phyloP scores from a whole-genome alignment of 2,113 vertebrate genomes.

The Cephalopholis sonnerati region DNA sequence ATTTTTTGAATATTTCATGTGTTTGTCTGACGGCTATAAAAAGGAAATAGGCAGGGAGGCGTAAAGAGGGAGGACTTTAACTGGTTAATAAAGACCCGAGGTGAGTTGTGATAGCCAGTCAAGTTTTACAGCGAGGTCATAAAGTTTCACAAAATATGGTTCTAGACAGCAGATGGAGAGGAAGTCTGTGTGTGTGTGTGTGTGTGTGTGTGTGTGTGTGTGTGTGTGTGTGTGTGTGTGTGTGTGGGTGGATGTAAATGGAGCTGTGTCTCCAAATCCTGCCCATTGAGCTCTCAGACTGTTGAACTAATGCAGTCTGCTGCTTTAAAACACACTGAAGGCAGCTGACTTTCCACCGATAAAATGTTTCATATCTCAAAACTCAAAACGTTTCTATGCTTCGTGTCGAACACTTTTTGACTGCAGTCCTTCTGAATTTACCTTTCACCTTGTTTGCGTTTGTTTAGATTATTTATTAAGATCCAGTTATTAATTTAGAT shows the following conservation, averaged over 20 bases:
- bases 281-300: slow-evolving; percentile 25
- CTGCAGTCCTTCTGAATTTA: not conserved
- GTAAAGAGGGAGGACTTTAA: not conserved
- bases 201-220: slow-evolving; percentile 24
- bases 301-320: slow-evolving; percentile 7
- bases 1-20: not conserved
- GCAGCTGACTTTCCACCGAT: not conserved
- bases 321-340: not conserved
- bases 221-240: slow-evolving; percentile 27
- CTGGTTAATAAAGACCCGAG: slow-evolving; percentile 24
- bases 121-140: slow-evolving; percentile 44
- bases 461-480: not conserved
- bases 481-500: no score
- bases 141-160: slow-evolving; percentile 42
- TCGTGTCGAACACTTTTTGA: not conserved
- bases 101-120: slow-evolving; percentile 6
- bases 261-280: slow-evolving; percentile 29
- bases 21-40: not conserved
- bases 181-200: not conserved
- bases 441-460: not conserved
- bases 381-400: not conserved
- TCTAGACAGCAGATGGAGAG: slow-evolving; percentile 39
- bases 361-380: not conserved
- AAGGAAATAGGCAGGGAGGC: not conserved
- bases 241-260: slow-evolving; percentile 52